A percentile compares a stretch with the other conserved stretches of the same genome.
Evolutionary conservation across 2,113 vertebrate species (phyloP).

Genomic region (Tympanuchus pallidicinctus): DNA sequence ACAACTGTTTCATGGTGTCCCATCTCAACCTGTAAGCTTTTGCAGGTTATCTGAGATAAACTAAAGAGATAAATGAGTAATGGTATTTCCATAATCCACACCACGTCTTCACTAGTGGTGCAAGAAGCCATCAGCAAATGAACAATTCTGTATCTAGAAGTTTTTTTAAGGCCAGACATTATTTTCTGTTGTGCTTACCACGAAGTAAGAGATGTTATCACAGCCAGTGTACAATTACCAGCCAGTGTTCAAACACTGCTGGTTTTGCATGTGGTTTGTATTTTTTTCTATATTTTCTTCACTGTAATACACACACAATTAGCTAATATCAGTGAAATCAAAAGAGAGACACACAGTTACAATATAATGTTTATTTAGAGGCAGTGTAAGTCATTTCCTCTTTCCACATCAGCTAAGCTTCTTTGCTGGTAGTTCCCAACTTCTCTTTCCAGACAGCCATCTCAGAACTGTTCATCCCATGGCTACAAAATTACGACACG

Average conservation of each 20-base stretch:
- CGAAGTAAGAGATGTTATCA: not conserved
- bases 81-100: not conserved
- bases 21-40: not conserved
- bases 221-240: not conserved
- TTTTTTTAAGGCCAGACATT: not conserved
- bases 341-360: not conserved
- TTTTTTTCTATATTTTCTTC: not conserved
- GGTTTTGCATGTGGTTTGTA: not conserved
- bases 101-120: not conserved
- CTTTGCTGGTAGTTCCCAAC: not conserved
- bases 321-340: not conserved
- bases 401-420: not conserved
- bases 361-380: not conserved
- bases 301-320: not conserved
- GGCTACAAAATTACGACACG: not conserved
- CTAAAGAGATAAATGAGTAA: not conserved
- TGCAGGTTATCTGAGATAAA: not conserved
- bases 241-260: not conserved
- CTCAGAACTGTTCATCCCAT: not conserved
- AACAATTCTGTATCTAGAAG: not conserved
- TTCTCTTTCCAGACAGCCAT: not conserved
- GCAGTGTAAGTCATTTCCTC: not conserved
- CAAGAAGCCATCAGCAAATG: not conserved
- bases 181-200: not conserved
- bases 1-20: rapidly evolving